Conservation (phyloP, 2,888 invertebrate species). For the Drosophila kambysellisi region DNA sequence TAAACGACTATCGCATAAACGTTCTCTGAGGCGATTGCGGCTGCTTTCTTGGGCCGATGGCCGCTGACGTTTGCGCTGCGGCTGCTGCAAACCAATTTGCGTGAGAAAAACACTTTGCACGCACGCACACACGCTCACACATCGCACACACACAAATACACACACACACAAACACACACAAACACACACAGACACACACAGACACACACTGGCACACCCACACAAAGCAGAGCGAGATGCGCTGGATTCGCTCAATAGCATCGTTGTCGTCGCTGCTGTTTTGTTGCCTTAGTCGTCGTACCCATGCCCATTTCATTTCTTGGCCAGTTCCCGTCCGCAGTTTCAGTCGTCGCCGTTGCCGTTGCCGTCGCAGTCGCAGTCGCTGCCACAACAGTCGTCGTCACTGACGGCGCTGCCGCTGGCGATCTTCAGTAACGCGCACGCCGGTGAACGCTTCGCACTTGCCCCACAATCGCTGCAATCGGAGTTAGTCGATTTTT, state of each 20-base stretch:
- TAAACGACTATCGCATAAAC: slow-evolving; percentile 31
- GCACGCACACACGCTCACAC: slow-evolving; percentile 22
- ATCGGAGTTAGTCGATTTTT: slow-evolving; percentile 38
- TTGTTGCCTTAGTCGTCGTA: not conserved
- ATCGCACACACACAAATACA: slow-evolving; percentile 6
- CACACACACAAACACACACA: slow-evolving; percentile 5
- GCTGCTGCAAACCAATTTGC: slow-evolving; percentile 63
- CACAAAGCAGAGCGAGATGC: slow-evolving; percentile 33
- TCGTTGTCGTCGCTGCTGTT: slow-evolving; percentile 23
- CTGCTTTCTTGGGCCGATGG: slow-evolving; percentile 46
- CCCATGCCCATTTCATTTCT: slow-evolving; percentile 1
- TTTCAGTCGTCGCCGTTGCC: slow-evolving; percentile 1
- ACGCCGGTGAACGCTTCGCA: slow-evolving; percentile 78
- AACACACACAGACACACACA: slow-evolving; percentile 6
- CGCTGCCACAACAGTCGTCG: slow-evolving; percentile 4
- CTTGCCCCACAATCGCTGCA: slow-evolving; percentile 60
- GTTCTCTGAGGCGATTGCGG: slow-evolving; percentile 30
- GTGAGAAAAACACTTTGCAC: slow-evolving; percentile 59
- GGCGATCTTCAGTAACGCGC: slow-evolving; percentile 75
- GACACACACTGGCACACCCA: slow-evolving; percentile 9
- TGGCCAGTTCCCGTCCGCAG: slow-evolving; percentile 5
- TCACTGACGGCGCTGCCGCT: slow-evolving; percentile 24
- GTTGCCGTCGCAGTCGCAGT: slow-evolving; percentile 18
- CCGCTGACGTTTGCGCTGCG: slow-evolving; percentile 34
- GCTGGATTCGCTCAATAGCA: slow-evolving; percentile 50